A percentile compares a stretch with the other conserved stretches of the same genome.
Conservation (phyloP, 2,797 vertebrate genomes). For the Picus viridis region DNA sequence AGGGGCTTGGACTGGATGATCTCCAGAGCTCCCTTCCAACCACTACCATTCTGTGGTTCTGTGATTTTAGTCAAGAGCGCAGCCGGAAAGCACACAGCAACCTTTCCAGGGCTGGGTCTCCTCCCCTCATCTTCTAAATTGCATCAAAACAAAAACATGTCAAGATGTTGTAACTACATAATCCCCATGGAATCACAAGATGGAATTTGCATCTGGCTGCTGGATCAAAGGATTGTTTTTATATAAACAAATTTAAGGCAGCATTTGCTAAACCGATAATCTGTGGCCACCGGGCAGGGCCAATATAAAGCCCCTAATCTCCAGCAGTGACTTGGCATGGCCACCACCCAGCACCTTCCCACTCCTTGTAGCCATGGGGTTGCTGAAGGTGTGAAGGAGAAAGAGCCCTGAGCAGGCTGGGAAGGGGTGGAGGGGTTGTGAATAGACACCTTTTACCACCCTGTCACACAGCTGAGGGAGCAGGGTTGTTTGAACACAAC, state of each 20-base stretch:
- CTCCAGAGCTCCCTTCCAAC: no score
- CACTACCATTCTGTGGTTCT: no score
- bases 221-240: slow-evolving; percentile 71
- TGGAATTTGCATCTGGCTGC: slow-evolving; percentile 52
- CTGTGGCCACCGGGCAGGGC: slow-evolving; percentile 11
- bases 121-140: not conserved
- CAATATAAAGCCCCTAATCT: not conserved
- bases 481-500: accelerated
- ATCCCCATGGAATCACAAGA: slow-evolving; percentile 63
- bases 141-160: slow-evolving; percentile 29
- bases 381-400: no score
- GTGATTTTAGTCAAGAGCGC: not conserved
- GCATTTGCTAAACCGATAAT: slow-evolving; percentile 24
- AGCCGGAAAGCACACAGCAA: not conserved
- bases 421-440: accelerated
- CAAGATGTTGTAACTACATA: slow-evolving; percentile 58
- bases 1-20: no score
- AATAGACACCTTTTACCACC: accelerated
- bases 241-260: slow-evolving; percentile 66
- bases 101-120: not conserved
- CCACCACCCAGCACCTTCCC: not conserved
- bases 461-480: accelerated
- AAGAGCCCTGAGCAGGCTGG: not conserved
- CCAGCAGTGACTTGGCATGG: not conserved
- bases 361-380: accelerated